Percentiles rank a stretch among this genome's conserved stretches.
phyloP scores from a whole-genome alignment of 2,113 vertebrate species.

The Etia nguti region DNA sequence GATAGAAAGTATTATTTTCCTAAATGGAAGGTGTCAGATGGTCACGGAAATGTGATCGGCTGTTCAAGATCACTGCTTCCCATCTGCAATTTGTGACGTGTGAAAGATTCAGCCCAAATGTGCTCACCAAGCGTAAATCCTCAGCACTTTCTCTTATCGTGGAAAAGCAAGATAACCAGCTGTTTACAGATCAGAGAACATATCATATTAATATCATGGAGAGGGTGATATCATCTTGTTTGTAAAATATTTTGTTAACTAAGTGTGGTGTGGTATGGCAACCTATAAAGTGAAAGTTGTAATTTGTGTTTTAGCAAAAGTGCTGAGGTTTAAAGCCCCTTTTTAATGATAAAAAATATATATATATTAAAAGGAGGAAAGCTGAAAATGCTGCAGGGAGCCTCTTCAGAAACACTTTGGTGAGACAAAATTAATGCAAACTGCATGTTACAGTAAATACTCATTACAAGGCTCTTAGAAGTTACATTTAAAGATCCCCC shows the following conservation, averaged over 20 bases:
- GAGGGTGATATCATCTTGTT: slow-evolving; percentile 81
- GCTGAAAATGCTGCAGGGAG: neutral
- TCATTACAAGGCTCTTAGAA: neutral
- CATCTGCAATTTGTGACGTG: slow-evolving; percentile 99
- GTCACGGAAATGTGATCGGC: slow-evolving; percentile 99
- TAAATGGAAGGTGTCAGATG: slow-evolving; percentile 99
- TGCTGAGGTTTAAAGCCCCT: slow-evolving; percentile 26
- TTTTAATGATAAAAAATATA: neutral
- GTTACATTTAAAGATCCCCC: neutral
- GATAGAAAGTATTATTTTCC: slow-evolving; percentile 99
- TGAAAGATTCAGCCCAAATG: slow-evolving; percentile 99
- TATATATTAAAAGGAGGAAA: neutral
- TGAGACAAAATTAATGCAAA: neutral
- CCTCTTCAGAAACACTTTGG: neutral
- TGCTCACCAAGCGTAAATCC: slow-evolving; percentile 99
- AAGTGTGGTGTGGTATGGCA: slow-evolving; percentile 73
- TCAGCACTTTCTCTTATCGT: slow-evolving; percentile 99
- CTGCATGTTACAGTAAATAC: slow-evolving; percentile 14
- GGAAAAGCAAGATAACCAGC: slow-evolving; percentile 99
- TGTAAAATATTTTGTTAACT: slow-evolving; percentile 80
- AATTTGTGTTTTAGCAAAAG: slow-evolving; percentile 51
- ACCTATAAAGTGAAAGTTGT: slow-evolving; percentile 66
- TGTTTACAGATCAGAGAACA: slow-evolving; percentile 99
- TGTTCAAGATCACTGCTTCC: slow-evolving; percentile 99
- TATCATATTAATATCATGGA: slow-evolving; percentile 99